Base-by-base conservation (phyloP, 2,797 vertebrate species). In the Premnoplex brunnescens region DNA sequence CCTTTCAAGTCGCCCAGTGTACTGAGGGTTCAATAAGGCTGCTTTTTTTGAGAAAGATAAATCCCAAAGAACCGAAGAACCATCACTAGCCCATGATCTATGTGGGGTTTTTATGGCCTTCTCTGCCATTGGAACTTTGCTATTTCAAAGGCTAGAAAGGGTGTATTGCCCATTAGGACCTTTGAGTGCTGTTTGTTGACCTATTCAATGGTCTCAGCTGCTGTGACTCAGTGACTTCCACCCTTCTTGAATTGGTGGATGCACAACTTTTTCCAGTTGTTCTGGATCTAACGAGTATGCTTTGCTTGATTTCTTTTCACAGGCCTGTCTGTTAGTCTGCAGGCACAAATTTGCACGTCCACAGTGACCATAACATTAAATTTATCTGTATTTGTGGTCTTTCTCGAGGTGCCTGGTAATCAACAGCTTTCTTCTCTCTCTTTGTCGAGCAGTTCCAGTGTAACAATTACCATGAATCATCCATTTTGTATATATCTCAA, bases 401-500 rank as follows among this genome's bases (percentile, higher is more conserved):
- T 95, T 69, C 85, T 73, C 30, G 80, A 82, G 59, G 80, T 96
- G 92, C 55, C 76, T 88, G 74, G 73, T 54, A 93, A 82, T 93
- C 85, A 91, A 91, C 80, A 90, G 83, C 91, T 95, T 92, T 81
- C 79, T 82, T 79, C 83, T 49, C 60, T 93, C 82, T 93, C 80
- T 90, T 90, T 91, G 89, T 91, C 32, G 1, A 88, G 94, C 74
- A 84, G 86, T 86, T 86, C 83, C 84, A 95, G 44, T 71, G 77
- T 66, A 88, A 89, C 39, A 87, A 92, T 69, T 48, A 78, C 14
- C 80, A 89, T 93, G 93, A 95, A 95, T 95, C 86, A 97, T 67
- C 71, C 74, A 85, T 79, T 94, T 95, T 91, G 93, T 91, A 43
- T 93, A 81, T 90, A 85, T 92, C 80, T 89, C 85, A 71, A 2